phyloP scores from a whole-genome alignment of 2,797 vertebrate genomes.

The Chaetophractus vellerosus region DNA sequence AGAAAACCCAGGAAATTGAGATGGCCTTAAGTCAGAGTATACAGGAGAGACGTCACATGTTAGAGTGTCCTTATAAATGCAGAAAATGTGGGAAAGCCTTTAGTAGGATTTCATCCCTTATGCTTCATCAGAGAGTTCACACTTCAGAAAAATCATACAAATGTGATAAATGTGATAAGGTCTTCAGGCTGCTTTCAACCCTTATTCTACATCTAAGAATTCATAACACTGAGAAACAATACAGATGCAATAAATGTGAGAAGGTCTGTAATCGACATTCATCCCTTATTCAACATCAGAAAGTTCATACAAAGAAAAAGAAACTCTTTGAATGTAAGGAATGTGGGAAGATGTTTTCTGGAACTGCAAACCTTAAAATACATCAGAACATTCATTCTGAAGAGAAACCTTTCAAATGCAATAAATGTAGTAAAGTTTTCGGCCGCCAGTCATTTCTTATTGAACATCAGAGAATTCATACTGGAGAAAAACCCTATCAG shows the following conservation, averaged over 20 bases:
- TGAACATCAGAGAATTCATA: constrained; percentile 81
- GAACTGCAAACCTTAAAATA: constrained; percentile 79
- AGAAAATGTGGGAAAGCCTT: constrained; percentile 77
- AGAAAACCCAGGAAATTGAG: constrained; percentile 15
- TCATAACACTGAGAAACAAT: constrained; percentile 56
- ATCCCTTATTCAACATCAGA: constrained; percentile 72
- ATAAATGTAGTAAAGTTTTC: constrained; percentile 82
- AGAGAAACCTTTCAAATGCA: constrained; percentile 84
- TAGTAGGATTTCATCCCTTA: constrained; percentile 58
- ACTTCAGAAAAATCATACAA: constrained; percentile 33
- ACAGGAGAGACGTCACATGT: background rate
- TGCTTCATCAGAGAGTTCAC: constrained; percentile 83
- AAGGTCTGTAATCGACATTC: constrained; percentile 70
- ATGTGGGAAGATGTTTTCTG: constrained; percentile 84
- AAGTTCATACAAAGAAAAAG: constrained; percentile 78
- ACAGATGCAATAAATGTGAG: constrained; percentile 67
- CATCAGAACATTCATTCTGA: constrained; percentile 84
- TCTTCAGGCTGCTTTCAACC: constrained; percentile 50
- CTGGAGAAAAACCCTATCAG: constrained; percentile 82
- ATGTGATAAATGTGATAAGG: constrained; percentile 64
- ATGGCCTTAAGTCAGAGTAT: background rate
- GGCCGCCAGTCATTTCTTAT: constrained; percentile 77
- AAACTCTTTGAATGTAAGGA: constrained; percentile 83
- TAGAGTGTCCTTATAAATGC: constrained; percentile 75
- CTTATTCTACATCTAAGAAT: constrained; percentile 69